phyloP scores from a whole-genome alignment of 1,140 invertebrate species.

The Drosophila sechellia region DNA sequence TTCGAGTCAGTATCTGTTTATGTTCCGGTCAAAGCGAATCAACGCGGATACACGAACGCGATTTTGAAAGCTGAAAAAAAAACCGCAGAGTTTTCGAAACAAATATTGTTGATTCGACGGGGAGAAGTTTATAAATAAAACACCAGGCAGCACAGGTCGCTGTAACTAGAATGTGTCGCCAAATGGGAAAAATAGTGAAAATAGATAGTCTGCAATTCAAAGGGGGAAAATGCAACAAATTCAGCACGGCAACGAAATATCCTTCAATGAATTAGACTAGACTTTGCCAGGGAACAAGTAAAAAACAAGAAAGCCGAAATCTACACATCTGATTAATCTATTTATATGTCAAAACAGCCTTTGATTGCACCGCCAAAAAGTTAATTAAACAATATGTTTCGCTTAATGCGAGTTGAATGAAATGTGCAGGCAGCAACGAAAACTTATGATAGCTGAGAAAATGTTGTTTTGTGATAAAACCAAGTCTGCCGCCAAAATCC shows the following conservation, averaged over 20 bases:
- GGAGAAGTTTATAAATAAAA: slow-evolving; percentile 25
- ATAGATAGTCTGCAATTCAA: not conserved
- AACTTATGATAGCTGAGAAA: not conserved
- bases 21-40: slow-evolving; percentile 30
- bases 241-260: not conserved
- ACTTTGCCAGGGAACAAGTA: slow-evolving; percentile 1
- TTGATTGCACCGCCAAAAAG: not conserved
- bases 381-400: not conserved
- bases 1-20: slow-evolving; percentile 14
- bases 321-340: not conserved
- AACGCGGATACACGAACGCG: slow-evolving; percentile 10
- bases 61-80: not conserved
- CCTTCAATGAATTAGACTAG: not conserved
- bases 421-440: not conserved
- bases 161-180: slow-evolving; percentile 8
- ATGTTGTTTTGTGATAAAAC: slow-evolving; percentile 5
- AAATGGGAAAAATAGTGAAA: not conserved
- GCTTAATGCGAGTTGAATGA: slow-evolving; percentile 3
- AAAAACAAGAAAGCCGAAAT: not conserved
- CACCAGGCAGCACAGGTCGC: not conserved
- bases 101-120: not conserved
- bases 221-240: not conserved
- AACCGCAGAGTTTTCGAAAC: not conserved
- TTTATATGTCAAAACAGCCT: not conserved
- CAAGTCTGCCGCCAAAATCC: slow-evolving; percentile 8